Evolutionary conservation across 2,113 vertebrate species (phyloP).

Genomic region (Sylvia atricapilla): DNA sequence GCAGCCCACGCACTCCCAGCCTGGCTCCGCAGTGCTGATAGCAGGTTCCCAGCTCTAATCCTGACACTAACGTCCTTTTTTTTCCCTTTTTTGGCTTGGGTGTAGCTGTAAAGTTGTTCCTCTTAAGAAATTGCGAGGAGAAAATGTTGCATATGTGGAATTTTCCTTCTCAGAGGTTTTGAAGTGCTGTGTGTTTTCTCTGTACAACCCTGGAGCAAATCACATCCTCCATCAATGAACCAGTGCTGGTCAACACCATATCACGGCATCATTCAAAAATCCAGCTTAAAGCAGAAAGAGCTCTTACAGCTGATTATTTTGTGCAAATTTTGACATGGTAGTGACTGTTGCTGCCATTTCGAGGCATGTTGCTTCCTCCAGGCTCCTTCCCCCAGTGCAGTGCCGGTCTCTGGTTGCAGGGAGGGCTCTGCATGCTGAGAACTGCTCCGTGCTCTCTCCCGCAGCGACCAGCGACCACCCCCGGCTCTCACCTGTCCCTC

Average conservation of each 20-base stretch:
- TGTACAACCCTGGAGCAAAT: conserved; percentile 21
- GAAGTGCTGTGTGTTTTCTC: neutral
- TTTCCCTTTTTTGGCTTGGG: neutral
- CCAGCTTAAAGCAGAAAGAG: neutral
- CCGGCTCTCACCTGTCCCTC: neutral
- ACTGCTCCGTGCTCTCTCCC: neutral
- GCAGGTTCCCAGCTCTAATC: neutral
- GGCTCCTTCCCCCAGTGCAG: neutral
- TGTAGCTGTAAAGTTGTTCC: neutral
- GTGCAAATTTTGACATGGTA: neutral
- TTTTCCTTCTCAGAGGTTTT: neutral
- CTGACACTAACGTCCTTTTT: neutral
- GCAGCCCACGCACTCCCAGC: neutral
- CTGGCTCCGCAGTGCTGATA: neutral
- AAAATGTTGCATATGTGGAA: neutral
- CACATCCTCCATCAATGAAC: neutral
- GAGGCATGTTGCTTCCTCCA: conserved; percentile 13
- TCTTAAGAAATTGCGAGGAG: neutral
- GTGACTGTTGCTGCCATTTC: neutral
- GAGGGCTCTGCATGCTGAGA: neutral
- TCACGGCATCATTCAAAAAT: neutral
- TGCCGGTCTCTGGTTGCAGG: neutral
- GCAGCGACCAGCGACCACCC: fast-evolving
- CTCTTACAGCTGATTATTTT: neutral
- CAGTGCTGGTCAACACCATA: neutral